Conservation (phyloP, 1,140 invertebrate species). For the Nasonia longicornis region DNA sequence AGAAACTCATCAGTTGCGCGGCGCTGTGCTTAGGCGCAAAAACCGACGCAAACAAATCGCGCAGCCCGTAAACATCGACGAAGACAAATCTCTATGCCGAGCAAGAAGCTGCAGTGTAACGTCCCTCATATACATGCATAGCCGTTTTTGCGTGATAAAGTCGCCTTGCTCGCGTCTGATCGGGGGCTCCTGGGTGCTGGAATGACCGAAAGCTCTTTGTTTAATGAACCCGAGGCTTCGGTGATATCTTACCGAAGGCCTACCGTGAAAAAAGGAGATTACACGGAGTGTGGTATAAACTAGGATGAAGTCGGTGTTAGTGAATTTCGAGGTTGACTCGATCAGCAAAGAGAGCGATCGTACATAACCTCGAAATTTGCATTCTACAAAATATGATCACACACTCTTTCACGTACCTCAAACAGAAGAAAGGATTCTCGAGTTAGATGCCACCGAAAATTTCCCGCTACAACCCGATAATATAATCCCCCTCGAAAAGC, state of each 20-base stretch:
- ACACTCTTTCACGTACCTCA: no score
- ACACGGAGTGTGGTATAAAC: neutral
- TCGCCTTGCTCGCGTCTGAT: conserved; percentile 27
- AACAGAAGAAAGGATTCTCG: no score
- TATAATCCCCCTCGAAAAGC: no score
- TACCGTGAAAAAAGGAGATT: neutral
- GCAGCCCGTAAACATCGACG: neutral
- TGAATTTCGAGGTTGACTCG: no score
- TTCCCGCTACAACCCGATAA: no score
- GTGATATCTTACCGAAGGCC: neutral
- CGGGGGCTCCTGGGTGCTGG: conserved; percentile 5
- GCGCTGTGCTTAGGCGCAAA: neutral
- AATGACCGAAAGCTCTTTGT: conserved; percentile 29
- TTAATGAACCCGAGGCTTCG: conserved; percentile 17
- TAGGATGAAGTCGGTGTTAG: no score
- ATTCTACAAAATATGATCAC: no score
- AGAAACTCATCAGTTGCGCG: neutral
- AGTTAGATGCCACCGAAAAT: no score
- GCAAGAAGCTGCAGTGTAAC: neutral
- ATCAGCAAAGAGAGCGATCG: no score
- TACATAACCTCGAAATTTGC: no score
- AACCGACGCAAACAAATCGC: neutral
- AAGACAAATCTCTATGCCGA: neutral
- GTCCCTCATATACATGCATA: neutral
- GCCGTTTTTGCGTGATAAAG: conserved; percentile 31